Percentiles rank a stretch among this genome's conserved stretches.
Conservation (phyloP, 2,888 invertebrate species). For the Hylaea fasciaria region DNA sequence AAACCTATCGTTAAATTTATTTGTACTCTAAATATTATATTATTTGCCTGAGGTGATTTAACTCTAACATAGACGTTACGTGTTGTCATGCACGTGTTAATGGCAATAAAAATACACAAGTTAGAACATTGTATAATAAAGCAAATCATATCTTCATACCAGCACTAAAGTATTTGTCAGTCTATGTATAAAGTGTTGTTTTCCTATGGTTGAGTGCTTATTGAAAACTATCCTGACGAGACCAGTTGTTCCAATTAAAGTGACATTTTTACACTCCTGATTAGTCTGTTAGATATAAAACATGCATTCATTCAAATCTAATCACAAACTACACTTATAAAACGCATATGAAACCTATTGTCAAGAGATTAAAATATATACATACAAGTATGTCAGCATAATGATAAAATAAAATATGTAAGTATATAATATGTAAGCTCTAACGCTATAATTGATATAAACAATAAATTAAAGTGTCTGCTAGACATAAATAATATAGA, state of each 20-base stretch:
- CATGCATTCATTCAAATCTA: constrained; percentile 13
- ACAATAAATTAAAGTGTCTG: no score
- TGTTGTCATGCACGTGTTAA: constrained; percentile 34
- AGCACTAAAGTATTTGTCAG: background rate
- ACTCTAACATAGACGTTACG: background rate
- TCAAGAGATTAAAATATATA: constrained; percentile 13
- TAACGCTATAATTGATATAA: no score
- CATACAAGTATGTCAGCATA: background rate
- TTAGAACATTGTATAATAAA: background rate
- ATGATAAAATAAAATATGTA: no score
- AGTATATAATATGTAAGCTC: no score
- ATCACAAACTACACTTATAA: background rate
- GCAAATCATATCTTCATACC: background rate
- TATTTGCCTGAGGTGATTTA: background rate
- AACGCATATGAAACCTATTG: constrained; percentile 5
- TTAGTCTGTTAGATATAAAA: constrained; percentile 3
- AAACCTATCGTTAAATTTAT: background rate
- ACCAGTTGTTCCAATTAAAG: background rate
- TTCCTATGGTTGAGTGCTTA: background rate
- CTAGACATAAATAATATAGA: no score
- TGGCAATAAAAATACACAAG: constrained; percentile 31
- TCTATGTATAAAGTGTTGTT: background rate
- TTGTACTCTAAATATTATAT: background rate
- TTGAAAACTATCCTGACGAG: background rate
- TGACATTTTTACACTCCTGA: background rate